Conservation (phyloP, 2,888 invertebrate species). For the Andrena hattorfiana region DNA sequence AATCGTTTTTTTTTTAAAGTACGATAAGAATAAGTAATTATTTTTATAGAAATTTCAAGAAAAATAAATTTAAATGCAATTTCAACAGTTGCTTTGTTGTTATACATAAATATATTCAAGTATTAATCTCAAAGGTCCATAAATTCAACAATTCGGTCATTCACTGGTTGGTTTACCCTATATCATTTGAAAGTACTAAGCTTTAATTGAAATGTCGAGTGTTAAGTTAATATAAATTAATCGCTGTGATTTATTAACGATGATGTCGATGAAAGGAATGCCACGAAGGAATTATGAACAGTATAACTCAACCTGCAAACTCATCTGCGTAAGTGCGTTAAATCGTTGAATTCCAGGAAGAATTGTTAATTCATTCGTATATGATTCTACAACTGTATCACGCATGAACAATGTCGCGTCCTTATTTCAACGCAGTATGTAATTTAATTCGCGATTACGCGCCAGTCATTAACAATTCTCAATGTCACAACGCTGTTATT, state of each 20-base stretch:
- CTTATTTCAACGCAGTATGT: background rate
- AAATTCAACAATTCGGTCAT: no score
- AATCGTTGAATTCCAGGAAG: background rate
- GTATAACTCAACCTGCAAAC: background rate
- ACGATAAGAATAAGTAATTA: no score
- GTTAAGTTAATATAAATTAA: background rate
- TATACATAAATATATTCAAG: no score
- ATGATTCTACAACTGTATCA: background rate
- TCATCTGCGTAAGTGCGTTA: background rate
- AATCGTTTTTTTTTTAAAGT: no score
- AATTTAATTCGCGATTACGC: constrained; percentile 28
- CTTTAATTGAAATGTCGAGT: no score
- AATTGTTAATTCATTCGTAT: background rate
- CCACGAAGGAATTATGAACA: constrained; percentile 13
- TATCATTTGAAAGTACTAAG: no score
- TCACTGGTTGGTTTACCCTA: no score
- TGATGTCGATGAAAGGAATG: background rate
- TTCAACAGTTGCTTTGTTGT: no score
- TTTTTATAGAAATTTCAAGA: no score
- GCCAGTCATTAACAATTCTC: constrained; percentile 47
- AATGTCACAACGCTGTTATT: constrained; percentile 44
- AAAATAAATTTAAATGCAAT: no score
- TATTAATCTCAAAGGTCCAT: no score
- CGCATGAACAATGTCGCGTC: background rate
- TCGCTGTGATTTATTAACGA: background rate